These are phyloP conservation scores for Apaloderma vittatum DNA, from an alignment of 2,113 vertebrate genomes.

Conservation along the genomic window DNA sequence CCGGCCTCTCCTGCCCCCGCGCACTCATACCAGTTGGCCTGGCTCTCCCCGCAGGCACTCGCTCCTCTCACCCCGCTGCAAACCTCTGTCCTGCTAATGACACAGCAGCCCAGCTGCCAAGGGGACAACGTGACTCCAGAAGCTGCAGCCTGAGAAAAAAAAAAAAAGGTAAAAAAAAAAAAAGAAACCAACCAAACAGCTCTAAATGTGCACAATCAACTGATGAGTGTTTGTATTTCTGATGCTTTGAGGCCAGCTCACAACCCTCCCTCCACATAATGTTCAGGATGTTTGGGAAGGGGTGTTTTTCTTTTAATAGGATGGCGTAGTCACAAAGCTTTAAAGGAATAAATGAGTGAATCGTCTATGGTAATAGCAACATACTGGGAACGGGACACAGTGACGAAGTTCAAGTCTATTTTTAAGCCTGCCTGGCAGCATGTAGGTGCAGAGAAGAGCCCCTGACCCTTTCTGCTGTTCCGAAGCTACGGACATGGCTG, in stretches of 20 bases:
- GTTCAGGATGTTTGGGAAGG: conserved; percentile 64
- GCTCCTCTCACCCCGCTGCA: not conserved
- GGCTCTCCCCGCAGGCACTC: not conserved
- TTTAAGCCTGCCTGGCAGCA: conserved; percentile 38
- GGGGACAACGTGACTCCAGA: conserved; percentile 41
- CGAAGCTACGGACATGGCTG: not conserved
- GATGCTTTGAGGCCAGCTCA: conserved; percentile 67
- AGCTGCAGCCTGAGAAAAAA: not conserved
- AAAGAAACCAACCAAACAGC: not conserved
- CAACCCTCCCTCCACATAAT: conserved; percentile 39
- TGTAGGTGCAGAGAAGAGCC: conserved; percentile 14
- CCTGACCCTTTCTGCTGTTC: not conserved
- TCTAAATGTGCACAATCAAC: conserved; percentile 52
- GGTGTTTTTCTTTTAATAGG: conserved; percentile 70
- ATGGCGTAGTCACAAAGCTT: conserved; percentile 61
- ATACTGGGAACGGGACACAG: not conserved
- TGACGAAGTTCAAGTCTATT: conserved; percentile 47
- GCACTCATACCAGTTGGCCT: not conserved
- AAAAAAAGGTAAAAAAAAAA: not conserved
- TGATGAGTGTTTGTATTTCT: conserved; percentile 67
- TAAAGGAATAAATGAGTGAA: conserved; percentile 53
- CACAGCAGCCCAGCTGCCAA: conserved; percentile 11
- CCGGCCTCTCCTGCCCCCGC: not conserved
- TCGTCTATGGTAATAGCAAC: conserved; percentile 49
- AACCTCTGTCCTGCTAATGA: conserved; percentile 47